phyloP scores from a whole-genome alignment of 2,113 vertebrate genomes.

The Phrynocephalus versicolor region DNA sequence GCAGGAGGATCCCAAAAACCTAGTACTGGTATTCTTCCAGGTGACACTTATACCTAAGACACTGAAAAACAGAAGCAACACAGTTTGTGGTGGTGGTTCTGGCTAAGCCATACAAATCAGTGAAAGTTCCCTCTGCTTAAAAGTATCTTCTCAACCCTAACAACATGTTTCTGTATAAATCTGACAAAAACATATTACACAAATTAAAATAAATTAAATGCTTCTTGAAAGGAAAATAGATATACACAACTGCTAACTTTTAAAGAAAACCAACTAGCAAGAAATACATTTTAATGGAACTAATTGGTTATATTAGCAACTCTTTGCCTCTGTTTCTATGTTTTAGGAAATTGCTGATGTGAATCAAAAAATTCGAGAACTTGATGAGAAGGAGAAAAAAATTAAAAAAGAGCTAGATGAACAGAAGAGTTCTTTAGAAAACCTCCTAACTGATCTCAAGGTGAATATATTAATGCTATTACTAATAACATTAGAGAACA shows the following conservation, averaged over 20 bases:
- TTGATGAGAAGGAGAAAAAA: constrained; percentile 57
- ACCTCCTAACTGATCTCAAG: constrained; percentile 52
- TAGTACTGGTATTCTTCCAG: no score
- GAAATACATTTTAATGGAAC: not conserved
- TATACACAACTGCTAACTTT: not conserved
- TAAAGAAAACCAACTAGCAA: not conserved
- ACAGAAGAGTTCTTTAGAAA: constrained; percentile 27
- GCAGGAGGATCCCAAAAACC: not conserved
- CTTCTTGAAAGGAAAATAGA: not conserved
- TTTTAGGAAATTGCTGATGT: constrained; percentile 66
- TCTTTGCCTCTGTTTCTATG: constrained; percentile 30
- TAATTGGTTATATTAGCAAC: constrained; percentile 4
- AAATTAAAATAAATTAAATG: not conserved
- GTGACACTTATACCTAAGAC: no score
- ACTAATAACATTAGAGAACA: no score
- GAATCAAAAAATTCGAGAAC: constrained; percentile 35
- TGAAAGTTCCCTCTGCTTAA: constrained; percentile 3
- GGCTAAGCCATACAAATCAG: not conserved
- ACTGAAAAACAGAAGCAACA: not conserved
- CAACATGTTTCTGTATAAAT: not conserved
- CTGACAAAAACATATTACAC: not conserved
- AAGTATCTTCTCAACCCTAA: not conserved
- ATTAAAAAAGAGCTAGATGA: constrained; percentile 58
- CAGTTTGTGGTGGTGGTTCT: not conserved
- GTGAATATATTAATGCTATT: constrained; percentile 58